Base-by-base conservation (phyloP, 2,888 invertebrate genomes). In the Cantharis flavilabris region DNA sequence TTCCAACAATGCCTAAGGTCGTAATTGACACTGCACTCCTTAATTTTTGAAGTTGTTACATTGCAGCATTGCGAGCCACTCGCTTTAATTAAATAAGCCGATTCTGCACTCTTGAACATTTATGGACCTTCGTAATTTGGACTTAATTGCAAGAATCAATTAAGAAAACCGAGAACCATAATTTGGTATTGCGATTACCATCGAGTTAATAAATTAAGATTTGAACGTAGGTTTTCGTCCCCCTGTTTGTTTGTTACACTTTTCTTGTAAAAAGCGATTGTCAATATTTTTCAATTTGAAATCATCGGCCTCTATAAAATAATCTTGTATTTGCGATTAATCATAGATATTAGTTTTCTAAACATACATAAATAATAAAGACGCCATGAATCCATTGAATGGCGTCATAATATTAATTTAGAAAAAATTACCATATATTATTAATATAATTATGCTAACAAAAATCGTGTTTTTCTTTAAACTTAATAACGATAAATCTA, bases 1-100 rank as follows among this genome's bases (percentile, higher is more conserved):
- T 72, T 76, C 73, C 72, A 70, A 64, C 69, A 69, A 30, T 72
- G 63, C 75, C 69, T 77, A 69, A 77, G 75, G 49, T 64, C 28
- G 64, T 77, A 77, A 75, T 77, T 77, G 77, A 71, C 33, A 70
- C 62, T 69, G 33, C 77, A 77, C 77, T 77, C 77, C 77, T 72
- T 77, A 62, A 13, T 62, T 67, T 71, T 73, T 7, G 9, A 49
- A 49, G n/a, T 49, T 49, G 49, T 5, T 49, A n/a, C n/a, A 49
- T n/a, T 49, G 49, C 49, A 49, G 30, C 30, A 11, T 30, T 28
- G 9, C 28, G 33, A 33, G 33, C 33, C 33, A 33, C 13, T 33
- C 13, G 18, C 18, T 18, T 18, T 20, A 20, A 20, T 20, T 20
- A 20, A 20, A 20, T 20, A 3, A 20, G 20, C 20, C 20, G 20